Conservation (phyloP, 1,140 invertebrate species). For the Drosophila orena region DNA sequence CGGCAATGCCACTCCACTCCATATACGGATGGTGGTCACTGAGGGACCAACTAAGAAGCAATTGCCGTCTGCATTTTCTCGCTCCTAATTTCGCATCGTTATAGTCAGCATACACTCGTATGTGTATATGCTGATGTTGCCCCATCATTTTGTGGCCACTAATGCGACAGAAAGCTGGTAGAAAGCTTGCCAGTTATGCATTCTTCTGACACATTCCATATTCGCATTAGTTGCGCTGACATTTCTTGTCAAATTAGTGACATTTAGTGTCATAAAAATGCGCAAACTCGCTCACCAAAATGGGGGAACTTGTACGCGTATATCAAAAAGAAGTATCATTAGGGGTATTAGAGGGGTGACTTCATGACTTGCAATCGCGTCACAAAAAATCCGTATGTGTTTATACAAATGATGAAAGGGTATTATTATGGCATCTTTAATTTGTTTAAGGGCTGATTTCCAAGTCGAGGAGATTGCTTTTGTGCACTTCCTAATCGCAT, state of each 20-base stretch:
- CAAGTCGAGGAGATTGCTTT: not conserved
- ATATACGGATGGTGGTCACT: constrained; percentile 53
- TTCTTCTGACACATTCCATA: constrained; percentile 40
- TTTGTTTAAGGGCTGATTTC: constrained; percentile 5
- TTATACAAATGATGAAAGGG: not conserved
- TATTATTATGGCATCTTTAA: constrained; percentile 7
- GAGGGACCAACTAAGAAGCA: constrained; percentile 55
- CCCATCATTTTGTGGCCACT: constrained; percentile 30
- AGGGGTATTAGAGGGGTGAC: constrained; percentile 33
- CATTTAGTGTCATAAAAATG: constrained; percentile 72
- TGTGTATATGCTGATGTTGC: constrained; percentile 3
- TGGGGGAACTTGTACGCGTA: constrained; percentile 25
- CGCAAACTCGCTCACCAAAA: constrained; percentile 32
- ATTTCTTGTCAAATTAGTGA: constrained; percentile 78
- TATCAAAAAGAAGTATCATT: constrained; percentile 19
- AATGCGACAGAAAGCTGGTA: constrained; percentile 59
- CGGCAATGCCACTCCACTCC: constrained; percentile 39
- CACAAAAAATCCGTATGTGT: not conserved
- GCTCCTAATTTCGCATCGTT: constrained; percentile 41
- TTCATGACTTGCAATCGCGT: constrained; percentile 1
- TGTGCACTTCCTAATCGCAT: not conserved
- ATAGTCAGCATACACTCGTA: constrained; percentile 34
- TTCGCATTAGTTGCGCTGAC: constrained; percentile 68
- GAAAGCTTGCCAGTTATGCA: constrained; percentile 43
- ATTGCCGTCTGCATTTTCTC: constrained; percentile 2